Evolutionary conservation across 2,888 invertebrate species (phyloP).

Genomic region (Epirrhoe tristata): DNA sequence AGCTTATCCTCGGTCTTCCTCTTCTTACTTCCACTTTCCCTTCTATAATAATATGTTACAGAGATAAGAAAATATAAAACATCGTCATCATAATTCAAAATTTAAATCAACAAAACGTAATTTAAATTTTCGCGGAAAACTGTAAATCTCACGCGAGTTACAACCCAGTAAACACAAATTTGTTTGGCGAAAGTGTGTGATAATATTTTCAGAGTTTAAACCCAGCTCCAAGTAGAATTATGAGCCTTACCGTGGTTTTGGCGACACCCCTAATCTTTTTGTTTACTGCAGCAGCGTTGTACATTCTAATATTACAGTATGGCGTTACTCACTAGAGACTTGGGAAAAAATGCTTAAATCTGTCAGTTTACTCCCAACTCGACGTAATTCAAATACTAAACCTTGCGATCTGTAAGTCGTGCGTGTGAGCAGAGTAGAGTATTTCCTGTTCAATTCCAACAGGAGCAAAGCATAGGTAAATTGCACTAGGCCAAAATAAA

Average conservation of each 20-base stretch:
- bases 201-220: conserved; percentile 40
- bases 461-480: too few species aligned
- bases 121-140: conserved; percentile 30
- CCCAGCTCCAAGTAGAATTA: conserved; percentile 53
- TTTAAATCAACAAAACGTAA: conserved; percentile 15
- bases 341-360: not conserved
- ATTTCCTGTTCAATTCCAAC: too few species aligned
- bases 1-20: too few species aligned
- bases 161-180: conserved; percentile 37
- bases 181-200: conserved; percentile 38
- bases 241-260: conserved; percentile 54
- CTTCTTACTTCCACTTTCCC: too few species aligned
- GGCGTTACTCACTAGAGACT: conserved; percentile 4
- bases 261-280: conserved; percentile 61
- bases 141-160: conserved; percentile 34
- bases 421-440: too few species aligned
- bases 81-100: conserved; percentile 13
- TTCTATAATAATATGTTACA: too few species aligned
- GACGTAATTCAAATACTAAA: too few species aligned
- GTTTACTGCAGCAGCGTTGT: conserved; percentile 50
- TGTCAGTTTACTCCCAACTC: too few species aligned
- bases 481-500: too few species aligned
- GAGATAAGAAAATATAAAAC: conserved; percentile 4
- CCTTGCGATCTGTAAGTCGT: too few species aligned
- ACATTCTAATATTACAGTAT: conserved; percentile 19